These are phyloP conservation scores for Nephrocerus scutellatus DNA, from an alignment of 2,888 invertebrate species.

Conservation along the genomic window DNA sequence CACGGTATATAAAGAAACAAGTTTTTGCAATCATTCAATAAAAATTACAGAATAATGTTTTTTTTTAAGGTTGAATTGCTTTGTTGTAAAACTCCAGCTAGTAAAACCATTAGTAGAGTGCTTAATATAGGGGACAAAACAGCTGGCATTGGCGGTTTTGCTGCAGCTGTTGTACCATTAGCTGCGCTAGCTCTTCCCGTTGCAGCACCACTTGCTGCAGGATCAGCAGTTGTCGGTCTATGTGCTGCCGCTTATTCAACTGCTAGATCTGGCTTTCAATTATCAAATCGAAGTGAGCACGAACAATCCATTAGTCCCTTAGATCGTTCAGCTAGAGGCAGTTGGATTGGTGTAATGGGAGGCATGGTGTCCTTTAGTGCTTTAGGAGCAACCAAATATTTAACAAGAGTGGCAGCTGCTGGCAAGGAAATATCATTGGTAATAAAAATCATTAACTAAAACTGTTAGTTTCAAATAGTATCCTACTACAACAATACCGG, in stretches of 20 bases:
- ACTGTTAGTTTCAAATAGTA: too few species aligned
- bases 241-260: conserved; percentile 32
- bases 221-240: conserved; percentile 26
- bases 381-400: conserved; percentile 31
- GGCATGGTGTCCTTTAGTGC: conserved; percentile 34
- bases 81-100: conserved; percentile 32
- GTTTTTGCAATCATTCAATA: neutral
- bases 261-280: conserved; percentile 28
- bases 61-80: conserved; percentile 27
- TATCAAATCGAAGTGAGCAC: conserved; percentile 35
- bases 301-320: conserved; percentile 35
- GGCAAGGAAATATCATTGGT: conserved; percentile 35
- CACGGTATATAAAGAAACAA: conserved; percentile 7
- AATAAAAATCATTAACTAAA: too few species aligned
- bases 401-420: conserved; percentile 30
- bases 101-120: conserved; percentile 10
- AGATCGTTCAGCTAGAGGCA: conserved; percentile 33
- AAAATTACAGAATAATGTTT: neutral
- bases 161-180: conserved; percentile 28
- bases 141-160: conserved; percentile 28
- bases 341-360: conserved; percentile 33
- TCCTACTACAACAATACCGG: too few species aligned
- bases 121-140: conserved; percentile 26
- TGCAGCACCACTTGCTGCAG: conserved; percentile 30
- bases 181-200: conserved; percentile 27